A percentile compares a stretch with the other conserved stretches of the same genome.
Evolutionary conservation across 2,113 vertebrate genomes (phyloP).

Genomic region (Enhydra lutris): DNA sequence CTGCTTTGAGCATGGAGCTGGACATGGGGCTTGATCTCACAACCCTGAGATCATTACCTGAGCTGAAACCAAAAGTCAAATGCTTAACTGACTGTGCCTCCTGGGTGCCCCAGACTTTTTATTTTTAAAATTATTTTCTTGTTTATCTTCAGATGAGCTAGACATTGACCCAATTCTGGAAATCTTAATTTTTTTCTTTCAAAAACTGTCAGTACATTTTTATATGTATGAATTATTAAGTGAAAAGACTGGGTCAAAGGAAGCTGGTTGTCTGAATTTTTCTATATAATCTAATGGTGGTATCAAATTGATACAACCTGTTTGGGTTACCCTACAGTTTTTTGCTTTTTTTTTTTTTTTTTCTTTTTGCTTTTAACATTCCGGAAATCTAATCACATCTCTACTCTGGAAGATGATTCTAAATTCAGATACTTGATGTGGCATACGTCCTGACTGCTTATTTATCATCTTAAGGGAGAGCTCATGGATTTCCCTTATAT

Average conservation of each 20-base stretch:
- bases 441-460: not conserved
- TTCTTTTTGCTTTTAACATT: not conserved
- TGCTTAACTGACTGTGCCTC: not conserved
- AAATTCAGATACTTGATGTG: not conserved
- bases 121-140: not conserved
- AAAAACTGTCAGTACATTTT: not conserved
- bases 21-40: not conserved
- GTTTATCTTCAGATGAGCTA: not conserved
- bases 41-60: not conserved
- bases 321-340: not conserved
- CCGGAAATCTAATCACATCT: not conserved
- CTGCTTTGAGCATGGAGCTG: not conserved
- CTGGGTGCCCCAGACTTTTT: not conserved
- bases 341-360: not conserved
- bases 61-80: not conserved
- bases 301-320: not conserved
- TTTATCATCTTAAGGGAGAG: not conserved
- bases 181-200: not conserved
- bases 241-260: not conserved
- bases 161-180: not conserved
- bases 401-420: not conserved
- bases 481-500: not conserved
- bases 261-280: conserved; percentile 1
- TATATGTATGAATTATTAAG: not conserved
- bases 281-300: not conserved